Base-by-base conservation (phyloP, 2,113 vertebrate species). In the Apteryx mantelli region DNA sequence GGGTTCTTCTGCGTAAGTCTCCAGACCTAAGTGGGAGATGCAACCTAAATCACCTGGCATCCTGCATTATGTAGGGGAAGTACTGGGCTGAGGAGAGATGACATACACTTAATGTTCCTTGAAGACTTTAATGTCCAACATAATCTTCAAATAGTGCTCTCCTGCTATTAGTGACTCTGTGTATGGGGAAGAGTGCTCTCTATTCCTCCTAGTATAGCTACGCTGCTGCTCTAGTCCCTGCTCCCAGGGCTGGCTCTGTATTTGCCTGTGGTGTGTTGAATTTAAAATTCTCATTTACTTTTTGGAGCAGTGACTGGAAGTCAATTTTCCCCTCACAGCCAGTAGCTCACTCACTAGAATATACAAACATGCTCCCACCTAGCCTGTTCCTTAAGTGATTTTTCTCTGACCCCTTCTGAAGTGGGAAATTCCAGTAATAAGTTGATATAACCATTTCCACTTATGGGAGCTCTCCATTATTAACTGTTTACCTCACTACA, bases 1-100 rank as follows among this genome's bases (percentile, higher is more conserved):
- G 6, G 5, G 1, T 34, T 73, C 14, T 55, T 68, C 42, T 40
- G 5, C 48, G 2, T 53, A 25, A 77, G 10, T 34, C 7, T 7
- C 30, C 8, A 9, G 38, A 40, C 9, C 8, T 34, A 25, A 34
- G 7, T 46, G 48, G 17, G 80, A 81, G 11, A 32, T 69, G 9
- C 6, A 89, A 9, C 13, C 4, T 36, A 22, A 36, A 15, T 34
- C 30, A 74, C 38, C 55, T 20, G 22, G 5, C 36, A 71, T 25
- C 28, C 21, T 3, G 60, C 5, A 1, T 2, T 84, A 17, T 25
- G 3, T 25, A 70, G 28, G 8, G 2, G 0, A 6, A 46, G 15
- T 34, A 28, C 13, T 38, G 5, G 8, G 52, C 18, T 66, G 32
- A 82, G 22, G 30, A 68, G 8, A 66, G 15, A 70, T 6, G 65